phyloP scores from a whole-genome alignment of 2,888 invertebrate species.

The Kuschelorhynchus macadamiae region DNA sequence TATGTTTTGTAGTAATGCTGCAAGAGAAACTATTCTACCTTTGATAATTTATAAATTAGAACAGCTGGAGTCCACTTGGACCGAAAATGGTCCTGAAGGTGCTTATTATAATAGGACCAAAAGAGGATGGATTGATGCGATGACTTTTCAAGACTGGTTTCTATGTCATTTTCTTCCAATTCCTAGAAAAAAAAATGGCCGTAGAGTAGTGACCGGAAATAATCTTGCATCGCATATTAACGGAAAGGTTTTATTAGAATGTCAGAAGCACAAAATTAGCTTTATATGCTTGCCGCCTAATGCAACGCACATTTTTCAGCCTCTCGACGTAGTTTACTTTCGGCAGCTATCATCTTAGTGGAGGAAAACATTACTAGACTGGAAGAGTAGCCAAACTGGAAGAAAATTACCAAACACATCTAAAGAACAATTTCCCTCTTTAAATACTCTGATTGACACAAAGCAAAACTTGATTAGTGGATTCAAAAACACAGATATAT shows the following conservation, averaged over 20 bases:
- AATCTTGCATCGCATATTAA: not conserved
- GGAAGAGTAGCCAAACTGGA: constrained; percentile 4
- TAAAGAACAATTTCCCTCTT: constrained; percentile 1
- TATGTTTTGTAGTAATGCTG: not conserved
- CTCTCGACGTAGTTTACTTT: constrained; percentile 3
- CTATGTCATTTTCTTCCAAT: constrained; percentile 5
- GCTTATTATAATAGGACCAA: constrained; percentile 2
- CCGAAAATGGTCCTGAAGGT: not conserved
- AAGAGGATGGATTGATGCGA: not conserved
- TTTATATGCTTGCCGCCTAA: not conserved
- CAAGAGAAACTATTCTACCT: not conserved
- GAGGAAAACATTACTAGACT: not conserved
- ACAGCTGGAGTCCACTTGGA: not conserved
- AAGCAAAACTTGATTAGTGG: not conserved
- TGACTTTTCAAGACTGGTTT: constrained; percentile 5
- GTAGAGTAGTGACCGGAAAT: not conserved
- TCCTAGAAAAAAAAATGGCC: not conserved
- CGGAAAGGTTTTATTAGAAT: too few relatives aligned
- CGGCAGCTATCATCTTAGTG: not conserved
- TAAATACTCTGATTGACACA: constrained; percentile 5
- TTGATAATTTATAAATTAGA: constrained; percentile 1
- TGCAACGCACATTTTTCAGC: constrained; percentile 6
- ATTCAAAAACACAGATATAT: constrained; percentile 11
- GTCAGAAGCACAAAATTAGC: not conserved
- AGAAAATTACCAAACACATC: not conserved